These are phyloP conservation scores for Falco naumanni DNA, from an alignment of 2,797 vertebrate species.

Conservation along the genomic window DNA sequence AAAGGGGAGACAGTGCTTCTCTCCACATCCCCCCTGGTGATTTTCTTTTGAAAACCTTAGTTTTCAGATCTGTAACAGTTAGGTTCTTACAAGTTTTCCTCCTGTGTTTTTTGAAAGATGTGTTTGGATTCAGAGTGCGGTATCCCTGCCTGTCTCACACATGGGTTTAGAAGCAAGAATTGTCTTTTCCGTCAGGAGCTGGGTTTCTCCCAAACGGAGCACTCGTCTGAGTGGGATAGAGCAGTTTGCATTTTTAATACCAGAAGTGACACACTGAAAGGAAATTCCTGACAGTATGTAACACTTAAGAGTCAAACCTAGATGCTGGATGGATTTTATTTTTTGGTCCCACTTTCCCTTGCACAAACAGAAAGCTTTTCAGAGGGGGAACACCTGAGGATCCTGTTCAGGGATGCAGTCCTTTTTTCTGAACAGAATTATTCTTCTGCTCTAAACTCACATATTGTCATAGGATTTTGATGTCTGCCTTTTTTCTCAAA, in stretches of 20 bases:
- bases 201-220: not conserved
- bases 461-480: not conserved
- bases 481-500: not conserved
- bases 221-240: conserved; percentile 28
- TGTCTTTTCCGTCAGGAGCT: not conserved
- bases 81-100: not conserved
- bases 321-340: not conserved
- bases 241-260: conserved; percentile 2
- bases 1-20: not conserved
- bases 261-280: not conserved
- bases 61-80: not conserved
- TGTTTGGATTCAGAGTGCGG: not conserved
- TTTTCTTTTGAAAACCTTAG: not conserved
- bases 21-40: not conserved
- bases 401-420: not conserved
- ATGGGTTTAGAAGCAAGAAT: not conserved
- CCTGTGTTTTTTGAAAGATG: not conserved
- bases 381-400: accelerated
- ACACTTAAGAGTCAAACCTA: not conserved
- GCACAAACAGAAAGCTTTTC: not conserved
- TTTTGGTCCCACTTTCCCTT: not conserved
- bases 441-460: not conserved
- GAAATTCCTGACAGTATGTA: not conserved
- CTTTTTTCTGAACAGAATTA: not conserved
- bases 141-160: not conserved